These are phyloP conservation scores for Lagenorhynchus albirostris DNA, from an alignment of 2,113 vertebrate genomes.

Conservation along the genomic window DNA sequence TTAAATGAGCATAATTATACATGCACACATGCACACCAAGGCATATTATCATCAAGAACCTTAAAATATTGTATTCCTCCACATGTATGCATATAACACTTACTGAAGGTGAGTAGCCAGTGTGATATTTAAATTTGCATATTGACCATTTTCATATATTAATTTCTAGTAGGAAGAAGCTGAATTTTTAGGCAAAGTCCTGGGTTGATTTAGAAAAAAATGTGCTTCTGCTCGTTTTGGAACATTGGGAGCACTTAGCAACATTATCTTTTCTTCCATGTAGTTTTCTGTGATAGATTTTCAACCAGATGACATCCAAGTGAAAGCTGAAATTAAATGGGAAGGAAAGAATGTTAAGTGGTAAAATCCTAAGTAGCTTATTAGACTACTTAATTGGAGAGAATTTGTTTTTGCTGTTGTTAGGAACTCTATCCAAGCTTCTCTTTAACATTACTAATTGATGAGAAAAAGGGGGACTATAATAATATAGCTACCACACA, in stretches of 20 bases:
- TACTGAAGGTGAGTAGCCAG: constrained; percentile 61
- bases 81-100: constrained; percentile 72
- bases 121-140: constrained; percentile 61
- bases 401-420: constrained; percentile 75
- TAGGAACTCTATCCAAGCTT: constrained; percentile 51
- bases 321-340: constrained; percentile 70
- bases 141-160: constrained; percentile 66
- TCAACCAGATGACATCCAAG: constrained; percentile 62
- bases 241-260: constrained; percentile 63
- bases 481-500: constrained; percentile 18
- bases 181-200: constrained; percentile 56
- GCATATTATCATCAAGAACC: constrained; percentile 67
- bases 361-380: constrained; percentile 68
- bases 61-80: constrained; percentile 66
- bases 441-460: constrained; percentile 73
- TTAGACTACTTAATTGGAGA: constrained; percentile 72
- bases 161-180: constrained; percentile 52
- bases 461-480: constrained; percentile 59
- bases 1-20: constrained; percentile 73
- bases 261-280: constrained; percentile 61
- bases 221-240: constrained; percentile 52
- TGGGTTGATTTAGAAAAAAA: constrained; percentile 56
- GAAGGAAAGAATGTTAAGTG: constrained; percentile 75
- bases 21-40: constrained; percentile 68
- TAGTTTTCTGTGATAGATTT: constrained; percentile 67